phyloP scores from a whole-genome alignment of 2,797 vertebrate genomes.

The Kryptopterus vitreolus region DNA sequence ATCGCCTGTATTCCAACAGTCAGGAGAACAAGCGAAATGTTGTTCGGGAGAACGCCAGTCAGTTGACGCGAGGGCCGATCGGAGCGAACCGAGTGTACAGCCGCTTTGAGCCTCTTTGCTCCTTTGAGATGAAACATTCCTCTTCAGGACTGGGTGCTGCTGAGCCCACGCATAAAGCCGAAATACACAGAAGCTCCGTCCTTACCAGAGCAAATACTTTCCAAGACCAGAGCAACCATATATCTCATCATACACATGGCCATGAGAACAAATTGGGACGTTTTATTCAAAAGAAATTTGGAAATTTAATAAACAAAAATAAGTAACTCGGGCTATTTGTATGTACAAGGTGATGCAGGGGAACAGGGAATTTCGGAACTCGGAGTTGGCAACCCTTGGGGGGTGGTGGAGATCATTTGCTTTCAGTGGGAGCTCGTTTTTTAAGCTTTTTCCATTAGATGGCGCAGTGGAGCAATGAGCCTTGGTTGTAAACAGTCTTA shows the following conservation, averaged over 20 bases:
- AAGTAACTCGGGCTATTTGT: slow-evolving; percentile 64
- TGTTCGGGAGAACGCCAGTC: slow-evolving; percentile 41
- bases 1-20: slow-evolving; percentile 16
- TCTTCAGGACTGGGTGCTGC: slow-evolving; percentile 10
- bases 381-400: too few relatives aligned
- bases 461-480: too few relatives aligned
- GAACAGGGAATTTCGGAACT: too few relatives aligned
- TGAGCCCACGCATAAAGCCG: slow-evolving; percentile 58
- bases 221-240: slow-evolving; percentile 62
- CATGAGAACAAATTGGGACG: slow-evolving; percentile 91
- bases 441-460: too few relatives aligned
- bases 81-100: slow-evolving; percentile 79
- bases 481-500: too few relatives aligned
- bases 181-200: slow-evolving; percentile 70
- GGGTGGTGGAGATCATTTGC: too few relatives aligned
- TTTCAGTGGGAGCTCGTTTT: too few relatives aligned
- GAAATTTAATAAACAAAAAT: slow-evolving; percentile 86
- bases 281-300: slow-evolving; percentile 85
- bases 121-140: slow-evolving; percentile 71
- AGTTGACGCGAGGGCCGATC: slow-evolving; percentile 64
- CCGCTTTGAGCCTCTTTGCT: slow-evolving; percentile 84
- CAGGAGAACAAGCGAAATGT: slow-evolving; percentile 51
- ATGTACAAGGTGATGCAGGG: too few relatives aligned
- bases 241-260: slow-evolving; percentile 66
- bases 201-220: slow-evolving; percentile 62